Conservation (phyloP, 2,797 vertebrate genomes). For the Dendrocincla tyrannina region DNA sequence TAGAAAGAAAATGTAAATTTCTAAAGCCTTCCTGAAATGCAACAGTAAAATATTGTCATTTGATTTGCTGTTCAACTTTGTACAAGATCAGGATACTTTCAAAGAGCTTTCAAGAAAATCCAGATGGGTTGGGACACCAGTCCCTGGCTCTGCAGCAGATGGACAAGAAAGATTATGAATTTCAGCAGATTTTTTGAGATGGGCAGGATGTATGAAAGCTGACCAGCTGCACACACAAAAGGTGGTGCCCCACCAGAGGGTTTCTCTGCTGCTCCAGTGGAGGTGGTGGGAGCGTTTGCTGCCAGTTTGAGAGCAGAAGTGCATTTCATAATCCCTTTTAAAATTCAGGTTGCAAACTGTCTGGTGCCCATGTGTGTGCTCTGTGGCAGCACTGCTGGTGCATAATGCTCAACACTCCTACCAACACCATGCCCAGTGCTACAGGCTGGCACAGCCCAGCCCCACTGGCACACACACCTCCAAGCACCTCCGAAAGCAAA, state of each 20-base stretch:
- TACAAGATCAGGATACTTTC: neutral
- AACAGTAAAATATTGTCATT: neutral
- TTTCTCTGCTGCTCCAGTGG: neutral
- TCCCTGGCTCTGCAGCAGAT: neutral
- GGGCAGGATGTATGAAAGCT: neutral
- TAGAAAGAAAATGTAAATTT: neutral
- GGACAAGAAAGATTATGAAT: neutral
- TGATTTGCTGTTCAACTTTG: neutral
- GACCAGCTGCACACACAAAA: neutral
- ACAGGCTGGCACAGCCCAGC: slow-evolving; percentile 3
- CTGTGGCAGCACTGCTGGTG: slow-evolving; percentile 8
- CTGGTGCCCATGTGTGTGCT: neutral
- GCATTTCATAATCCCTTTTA: neutral
- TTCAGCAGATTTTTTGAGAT: neutral
- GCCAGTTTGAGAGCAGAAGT: neutral
- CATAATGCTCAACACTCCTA: neutral
- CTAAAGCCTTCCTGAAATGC: neutral
- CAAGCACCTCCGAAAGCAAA: slow-evolving; percentile 25
- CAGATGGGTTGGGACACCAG: neutral
- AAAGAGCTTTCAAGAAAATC: neutral
- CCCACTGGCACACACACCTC: slow-evolving; percentile 3
- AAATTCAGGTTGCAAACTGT: neutral
- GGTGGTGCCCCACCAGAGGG: neutral
- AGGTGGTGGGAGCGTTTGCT: neutral
- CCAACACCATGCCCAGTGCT: slow-evolving; percentile 29